Percentiles rank a stretch among this genome's conserved stretches.
Conservation (phyloP, 92 coral and sea anemone species). For the Porites cylindrica region DNA sequence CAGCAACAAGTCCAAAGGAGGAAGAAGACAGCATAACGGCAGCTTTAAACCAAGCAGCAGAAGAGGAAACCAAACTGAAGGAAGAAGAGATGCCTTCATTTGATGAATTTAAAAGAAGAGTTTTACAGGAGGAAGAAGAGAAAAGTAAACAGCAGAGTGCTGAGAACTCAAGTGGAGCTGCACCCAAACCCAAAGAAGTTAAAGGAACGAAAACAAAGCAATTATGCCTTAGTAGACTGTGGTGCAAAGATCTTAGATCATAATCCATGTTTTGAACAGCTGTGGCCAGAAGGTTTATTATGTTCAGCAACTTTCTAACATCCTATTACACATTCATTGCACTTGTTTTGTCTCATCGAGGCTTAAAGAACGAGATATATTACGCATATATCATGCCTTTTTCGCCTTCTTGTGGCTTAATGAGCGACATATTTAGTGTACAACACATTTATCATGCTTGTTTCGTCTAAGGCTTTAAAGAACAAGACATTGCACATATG, state of each 20-base stretch:
- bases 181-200: conserved; percentile 72
- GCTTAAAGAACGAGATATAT: no score
- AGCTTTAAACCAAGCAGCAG: conserved; percentile 83
- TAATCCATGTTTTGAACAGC: conserved; percentile 18
- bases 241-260: conserved; percentile 90
- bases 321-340: no score
- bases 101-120: conserved; percentile 90
- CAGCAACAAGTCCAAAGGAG: conserved; percentile 17
- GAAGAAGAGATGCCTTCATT: conserved; percentile 98
- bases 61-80: conserved; percentile 74
- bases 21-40: conserved; percentile 81
- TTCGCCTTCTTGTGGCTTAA: no score
- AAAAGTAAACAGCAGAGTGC: conserved; percentile 73
- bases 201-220: conserved; percentile 92
- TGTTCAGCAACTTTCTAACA: no score
- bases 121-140: conserved; percentile 90
- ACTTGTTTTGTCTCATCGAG: no score
- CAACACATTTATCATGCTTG: no score
- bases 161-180: conserved; percentile 42
- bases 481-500: no score
- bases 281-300: no score
- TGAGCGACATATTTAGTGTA: no score
- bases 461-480: no score
- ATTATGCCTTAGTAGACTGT: conserved; percentile 95
- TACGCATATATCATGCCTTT: no score